Evolutionary conservation across 2,888 invertebrate species (phyloP).

Genomic region (Iselma pallidipennis): DNA sequence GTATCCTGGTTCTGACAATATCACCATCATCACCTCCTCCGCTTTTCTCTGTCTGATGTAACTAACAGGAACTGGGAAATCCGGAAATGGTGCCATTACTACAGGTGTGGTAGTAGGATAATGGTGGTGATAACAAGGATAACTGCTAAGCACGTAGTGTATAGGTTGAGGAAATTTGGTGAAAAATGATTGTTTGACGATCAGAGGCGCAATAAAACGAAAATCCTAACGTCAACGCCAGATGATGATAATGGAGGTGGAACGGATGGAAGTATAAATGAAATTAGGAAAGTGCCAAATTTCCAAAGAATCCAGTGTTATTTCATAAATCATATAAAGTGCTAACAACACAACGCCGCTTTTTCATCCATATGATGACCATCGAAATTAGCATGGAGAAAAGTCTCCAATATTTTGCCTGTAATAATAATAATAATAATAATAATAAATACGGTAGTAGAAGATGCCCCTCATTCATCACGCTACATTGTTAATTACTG

Average conservation of each 20-base stretch:
- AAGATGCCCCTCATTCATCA: too few relatives aligned
- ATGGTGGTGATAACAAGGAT: neutral
- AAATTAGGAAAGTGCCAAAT: neutral
- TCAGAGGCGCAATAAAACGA: slow-evolving; percentile 1
- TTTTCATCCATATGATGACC: neutral
- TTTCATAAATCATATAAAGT: neutral
- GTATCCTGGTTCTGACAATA: slow-evolving; percentile 7
- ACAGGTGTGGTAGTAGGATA: slow-evolving; percentile 9
- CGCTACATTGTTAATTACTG: too few relatives aligned
- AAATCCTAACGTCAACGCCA: neutral
- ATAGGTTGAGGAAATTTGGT: neutral
- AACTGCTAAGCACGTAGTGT: too few relatives aligned
- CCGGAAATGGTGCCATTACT: slow-evolving; percentile 7
- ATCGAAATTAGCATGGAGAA: neutral
- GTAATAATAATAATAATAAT: too few relatives aligned
- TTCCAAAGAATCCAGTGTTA: neutral
- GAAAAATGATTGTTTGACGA: slow-evolving; percentile 4
- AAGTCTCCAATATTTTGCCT: neutral
- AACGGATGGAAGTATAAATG: neutral
- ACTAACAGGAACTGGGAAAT: neutral
- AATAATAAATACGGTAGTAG: too few relatives aligned
- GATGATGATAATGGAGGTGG: neutral
- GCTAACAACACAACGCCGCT: too few relatives aligned
- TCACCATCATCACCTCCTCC: slow-evolving; percentile 18
- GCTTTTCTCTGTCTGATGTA: slow-evolving; percentile 9